Base-by-base conservation (phyloP, 2,888 invertebrate species). In the Melanophora roralis region DNA sequence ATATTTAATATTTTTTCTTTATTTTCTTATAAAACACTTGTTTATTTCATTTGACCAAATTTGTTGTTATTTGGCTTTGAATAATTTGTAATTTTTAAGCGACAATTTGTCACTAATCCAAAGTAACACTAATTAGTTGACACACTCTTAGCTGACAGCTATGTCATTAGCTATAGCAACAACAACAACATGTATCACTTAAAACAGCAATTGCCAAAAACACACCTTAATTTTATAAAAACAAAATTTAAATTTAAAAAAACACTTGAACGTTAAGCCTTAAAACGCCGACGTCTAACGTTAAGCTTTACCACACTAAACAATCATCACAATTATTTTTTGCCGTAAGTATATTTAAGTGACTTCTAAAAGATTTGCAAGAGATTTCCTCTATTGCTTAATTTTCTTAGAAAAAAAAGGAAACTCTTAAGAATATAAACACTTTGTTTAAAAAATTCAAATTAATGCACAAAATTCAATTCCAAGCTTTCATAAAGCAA, bases 91-190 rank as follows among this genome's bases (percentile, higher is more conserved):
- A 47, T 62, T 64, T 51, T 3, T 73, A 49, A 69, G 21, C 69
- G 69, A 75, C 79, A 80, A 71, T 67, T 72, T 76, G 76, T 80
- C 79, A 80, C 38, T 67, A 47, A 67, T 76, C 53, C 51, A 74
- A 71, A 47, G 34, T 57, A 59, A 71, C 51, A 49, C 43, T 16
- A 40, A 67, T 49, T 51, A 67, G 38, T 49, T 69, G 62, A 74
- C 69, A 75, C 65, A 67, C 65, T 71, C 12, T 19, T 3, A 59
- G 38, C 40, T 69, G 69, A 71, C 62, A 77, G 69, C 53, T 45
- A 12, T 64, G 21, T 43, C 43, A 43, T 16, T 43, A 16, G 43
- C 14, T 16, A 53, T 14, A 62, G 27, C 73, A 57, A 38, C 38
- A 38, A 57, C 57, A 34, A 53, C 36, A 32, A 2, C 14, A 57